Percentiles rank a stretch among this genome's conserved stretches.
phyloP scores from a whole-genome alignment of 53 echinoderm and acorn worm species.

The Pentamera pediparva region DNA sequence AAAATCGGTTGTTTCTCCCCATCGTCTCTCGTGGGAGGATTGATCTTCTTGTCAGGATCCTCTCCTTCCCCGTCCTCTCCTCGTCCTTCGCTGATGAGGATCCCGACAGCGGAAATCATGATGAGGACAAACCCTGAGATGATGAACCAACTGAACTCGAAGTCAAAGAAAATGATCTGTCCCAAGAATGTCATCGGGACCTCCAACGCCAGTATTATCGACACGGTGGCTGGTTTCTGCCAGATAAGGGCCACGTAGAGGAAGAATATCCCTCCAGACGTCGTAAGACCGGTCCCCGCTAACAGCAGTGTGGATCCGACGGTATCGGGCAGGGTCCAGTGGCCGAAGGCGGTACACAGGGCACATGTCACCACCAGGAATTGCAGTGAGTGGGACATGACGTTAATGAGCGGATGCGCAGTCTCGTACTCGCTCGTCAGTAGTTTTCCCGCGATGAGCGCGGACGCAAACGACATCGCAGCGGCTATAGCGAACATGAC shows the following conservation, averaged over 20 bases:
- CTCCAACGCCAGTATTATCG: constrained; percentile 1
- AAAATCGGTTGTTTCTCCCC: too few species aligned
- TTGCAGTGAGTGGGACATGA: neutral
- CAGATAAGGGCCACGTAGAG: neutral
- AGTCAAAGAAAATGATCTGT: neutral
- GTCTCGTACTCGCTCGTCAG: neutral
- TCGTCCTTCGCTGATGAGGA: neutral
- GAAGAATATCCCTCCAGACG: neutral
- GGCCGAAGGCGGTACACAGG: neutral
- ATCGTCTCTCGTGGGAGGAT: too few species aligned
- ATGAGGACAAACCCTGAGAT: neutral
- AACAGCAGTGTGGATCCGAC: neutral
- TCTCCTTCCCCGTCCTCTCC: neutral
- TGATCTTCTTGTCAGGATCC: too few species aligned
- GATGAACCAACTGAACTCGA: neutral
- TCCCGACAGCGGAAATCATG: neutral
- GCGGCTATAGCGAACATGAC: neutral
- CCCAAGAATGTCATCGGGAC: constrained; percentile 1
- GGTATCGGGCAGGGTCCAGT: neutral
- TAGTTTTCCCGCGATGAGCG: neutral
- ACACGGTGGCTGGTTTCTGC: neutral
- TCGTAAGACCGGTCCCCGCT: neutral
- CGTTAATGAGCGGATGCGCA: neutral
- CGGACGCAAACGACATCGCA: neutral
- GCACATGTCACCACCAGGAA: neutral